Percentiles rank a stretch among this genome's conserved stretches.
These are phyloP conservation scores for Cololabis saira DNA, from an alignment of 2,113 vertebrate genomes.

Conservation along the genomic window DNA sequence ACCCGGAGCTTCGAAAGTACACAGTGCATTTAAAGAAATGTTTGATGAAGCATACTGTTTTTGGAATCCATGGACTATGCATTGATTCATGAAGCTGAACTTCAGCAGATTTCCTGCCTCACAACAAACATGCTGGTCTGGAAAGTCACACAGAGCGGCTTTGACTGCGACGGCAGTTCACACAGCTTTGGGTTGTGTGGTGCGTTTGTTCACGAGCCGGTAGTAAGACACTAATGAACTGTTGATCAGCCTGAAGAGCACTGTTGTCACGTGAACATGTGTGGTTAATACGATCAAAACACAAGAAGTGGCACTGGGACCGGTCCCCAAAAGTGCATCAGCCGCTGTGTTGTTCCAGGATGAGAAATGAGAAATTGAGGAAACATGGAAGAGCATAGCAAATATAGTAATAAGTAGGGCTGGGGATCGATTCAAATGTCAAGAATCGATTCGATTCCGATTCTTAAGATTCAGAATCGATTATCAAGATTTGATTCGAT, in stretches of 20 bases:
- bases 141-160: neutral
- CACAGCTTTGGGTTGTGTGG: neutral
- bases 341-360: too few species aligned
- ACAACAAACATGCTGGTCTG: too few species aligned
- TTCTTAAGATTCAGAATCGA: too few species aligned
- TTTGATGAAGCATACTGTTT: constrained; percentile 20
- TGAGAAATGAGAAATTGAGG: too few species aligned
- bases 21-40: neutral
- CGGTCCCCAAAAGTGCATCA: too few species aligned
- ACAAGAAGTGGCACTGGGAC: neutral
- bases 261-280: neutral
- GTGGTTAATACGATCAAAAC: neutral
- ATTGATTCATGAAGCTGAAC: constrained; percentile 15
- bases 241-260: neutral
- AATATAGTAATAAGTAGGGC: too few species aligned
- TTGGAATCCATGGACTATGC: neutral
- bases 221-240: neutral
- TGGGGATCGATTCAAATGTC: too few species aligned
- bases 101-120: neutral
- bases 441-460: too few species aligned
- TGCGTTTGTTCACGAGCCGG: neutral
- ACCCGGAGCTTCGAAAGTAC: neutral
- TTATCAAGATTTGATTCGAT: too few species aligned
- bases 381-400: too few species aligned
- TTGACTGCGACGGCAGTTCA: neutral